phyloP scores from a whole-genome alignment of 2,888 invertebrate species.

The Himalopsyche tibetana region DNA sequence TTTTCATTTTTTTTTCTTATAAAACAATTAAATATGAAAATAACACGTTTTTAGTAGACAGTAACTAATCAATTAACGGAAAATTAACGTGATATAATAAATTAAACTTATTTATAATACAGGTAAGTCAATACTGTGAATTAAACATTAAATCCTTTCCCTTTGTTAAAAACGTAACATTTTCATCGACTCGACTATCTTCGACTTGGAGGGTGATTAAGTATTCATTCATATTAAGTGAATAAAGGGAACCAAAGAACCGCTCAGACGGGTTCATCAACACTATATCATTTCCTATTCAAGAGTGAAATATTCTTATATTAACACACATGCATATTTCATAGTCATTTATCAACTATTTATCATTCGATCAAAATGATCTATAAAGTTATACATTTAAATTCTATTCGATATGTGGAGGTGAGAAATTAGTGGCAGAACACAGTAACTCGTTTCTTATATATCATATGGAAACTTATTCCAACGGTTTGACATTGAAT shows the following conservation, averaged over 20 bases:
- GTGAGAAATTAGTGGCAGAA: slow-evolving; percentile 48
- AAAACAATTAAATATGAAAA: too few species aligned
- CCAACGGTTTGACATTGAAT: too few species aligned
- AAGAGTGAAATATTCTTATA: slow-evolving; percentile 52
- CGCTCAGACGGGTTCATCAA: slow-evolving; percentile 52
- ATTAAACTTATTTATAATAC: too few species aligned
- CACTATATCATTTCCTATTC: slow-evolving; percentile 55
- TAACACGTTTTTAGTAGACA: too few species aligned
- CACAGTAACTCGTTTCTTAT: neutral
- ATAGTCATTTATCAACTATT: slow-evolving; percentile 62
- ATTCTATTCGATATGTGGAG: slow-evolving; percentile 45
- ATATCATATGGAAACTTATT: neutral
- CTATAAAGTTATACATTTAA: slow-evolving; percentile 49
- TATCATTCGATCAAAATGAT: slow-evolving; percentile 57
- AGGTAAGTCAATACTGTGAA: neutral
- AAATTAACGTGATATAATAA: too few species aligned
- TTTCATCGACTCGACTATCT: neutral
- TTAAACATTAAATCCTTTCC: neutral
- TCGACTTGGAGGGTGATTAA: slow-evolving; percentile 49
- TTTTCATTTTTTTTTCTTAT: too few species aligned
- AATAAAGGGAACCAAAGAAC: slow-evolving; percentile 41
- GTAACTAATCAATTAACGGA: too few species aligned
- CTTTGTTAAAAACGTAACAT: neutral
- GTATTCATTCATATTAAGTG: slow-evolving; percentile 51
- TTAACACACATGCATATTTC: slow-evolving; percentile 59